Base-by-base conservation (phyloP, 2,113 vertebrate genomes). In the Mugil cephalus region DNA sequence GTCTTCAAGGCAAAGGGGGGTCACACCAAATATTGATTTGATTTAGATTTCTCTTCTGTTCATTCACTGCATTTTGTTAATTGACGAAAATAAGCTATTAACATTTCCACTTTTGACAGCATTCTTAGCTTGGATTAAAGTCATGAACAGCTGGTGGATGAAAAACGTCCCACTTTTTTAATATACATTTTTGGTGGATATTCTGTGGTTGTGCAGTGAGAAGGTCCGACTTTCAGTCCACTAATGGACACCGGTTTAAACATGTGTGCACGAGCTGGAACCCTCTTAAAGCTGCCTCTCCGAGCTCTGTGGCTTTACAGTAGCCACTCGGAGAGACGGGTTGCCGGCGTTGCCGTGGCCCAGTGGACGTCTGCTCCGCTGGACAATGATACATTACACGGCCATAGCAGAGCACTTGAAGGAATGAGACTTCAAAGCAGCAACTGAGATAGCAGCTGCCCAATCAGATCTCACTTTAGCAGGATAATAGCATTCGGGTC, bases 401-500 rank as follows among this genome's bases (percentile, higher is more conserved):
- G 47, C 72, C 46, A 53, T 51, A 66, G 42, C 47, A 61, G 55
- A 52, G 42, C 51, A 65, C 82, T 89, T 82, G 77, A 77, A 88
- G 75, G 89, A 82, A 84, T 64, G 7, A 40, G 50, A 74, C 73
- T 83, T 87, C 63, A 91, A 80, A 90, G 77, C 64, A 84, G 52
- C 63, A 58, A 85, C 54, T 56, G 63, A 69, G 85, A 89, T 79
- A 77, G 83, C 73, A 86, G 84, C 77, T 86, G 85, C 77, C 80
- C 82, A 84, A 85, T 91, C 84, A 83, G 79, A 88, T 86, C 71
- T 80, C 73, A 79, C 77, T 88, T 78, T 71, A 71, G 85, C 47
- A 8, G 39, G 69, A 88, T 88, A 91, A 89, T 87, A 74, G 83
- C 77, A 79, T 83, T 79, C 66, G 71, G 75, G 61, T 84, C 80